phyloP scores from a whole-genome alignment of 1,140 invertebrate species.

The Drosophila biarmipes region DNA sequence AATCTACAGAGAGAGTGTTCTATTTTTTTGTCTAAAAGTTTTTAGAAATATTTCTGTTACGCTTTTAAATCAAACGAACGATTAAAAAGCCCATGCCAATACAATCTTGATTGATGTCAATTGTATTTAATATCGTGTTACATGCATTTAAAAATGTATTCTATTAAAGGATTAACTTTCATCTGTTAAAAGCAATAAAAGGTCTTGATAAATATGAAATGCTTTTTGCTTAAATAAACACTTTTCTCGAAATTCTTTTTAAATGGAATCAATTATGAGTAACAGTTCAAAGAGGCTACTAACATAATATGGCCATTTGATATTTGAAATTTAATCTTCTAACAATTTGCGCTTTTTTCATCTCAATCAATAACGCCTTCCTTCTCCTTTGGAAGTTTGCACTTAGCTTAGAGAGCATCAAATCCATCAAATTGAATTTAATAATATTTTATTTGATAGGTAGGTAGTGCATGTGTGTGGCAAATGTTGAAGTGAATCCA shows the following conservation, averaged over 20 bases:
- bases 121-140: no score
- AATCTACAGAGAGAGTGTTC: background rate
- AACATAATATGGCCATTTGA: conserved; percentile 9
- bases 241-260: background rate
- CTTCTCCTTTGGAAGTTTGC: background rate
- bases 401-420: conserved; percentile 18
- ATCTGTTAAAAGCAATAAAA: no score
- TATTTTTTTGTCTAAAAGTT: conserved; percentile 2
- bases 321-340: conserved; percentile 13
- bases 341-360: conserved; percentile 9
- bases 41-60: background rate
- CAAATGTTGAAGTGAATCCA: conserved; percentile 43
- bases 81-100: background rate
- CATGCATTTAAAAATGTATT: background rate
- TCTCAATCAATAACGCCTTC: conserved; percentile 15
- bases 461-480: conserved; percentile 1
- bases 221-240: background rate
- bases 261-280: conserved; percentile 11
- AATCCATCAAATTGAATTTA: conserved; percentile 59
- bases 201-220: background rate
- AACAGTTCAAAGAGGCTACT: background rate
- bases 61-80: background rate
- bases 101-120: background rate
- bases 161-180: background rate
- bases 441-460: conserved; percentile 52